Evolutionary conservation across 2,797 vertebrate genomes (phyloP).

Genomic region (Nannoperca obscura): DNA sequence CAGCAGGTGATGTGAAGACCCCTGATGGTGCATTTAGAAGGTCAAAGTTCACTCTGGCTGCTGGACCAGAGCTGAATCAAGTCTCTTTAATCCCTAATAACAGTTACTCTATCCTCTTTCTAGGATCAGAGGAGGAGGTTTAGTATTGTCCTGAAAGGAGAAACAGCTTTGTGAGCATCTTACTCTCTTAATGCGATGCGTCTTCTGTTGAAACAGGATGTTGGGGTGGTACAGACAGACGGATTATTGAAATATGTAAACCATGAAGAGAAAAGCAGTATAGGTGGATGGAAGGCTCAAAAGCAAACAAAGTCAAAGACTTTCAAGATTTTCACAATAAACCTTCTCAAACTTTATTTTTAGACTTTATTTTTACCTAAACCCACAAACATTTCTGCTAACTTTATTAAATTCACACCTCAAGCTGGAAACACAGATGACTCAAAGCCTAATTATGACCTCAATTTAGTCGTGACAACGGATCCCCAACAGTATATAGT

Average conservation of each 20-base stretch:
- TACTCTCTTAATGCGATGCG: background rate
- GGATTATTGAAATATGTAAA: background rate
- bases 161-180: background rate
- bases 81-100: background rate
- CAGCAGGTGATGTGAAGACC: constrained; percentile 9
- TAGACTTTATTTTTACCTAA: background rate
- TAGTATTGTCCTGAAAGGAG: background rate
- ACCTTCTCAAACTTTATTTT: no score
- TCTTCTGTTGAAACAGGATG: background rate
- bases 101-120: background rate
- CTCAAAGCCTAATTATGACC: no score
- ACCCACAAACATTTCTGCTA: background rate
- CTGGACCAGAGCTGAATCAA: constrained; percentile 4
- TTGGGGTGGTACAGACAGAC: background rate
- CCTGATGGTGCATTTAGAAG: background rate
- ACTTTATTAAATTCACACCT: background rate
- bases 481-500: no score
- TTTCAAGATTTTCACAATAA: no score
- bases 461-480: no score
- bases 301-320: background rate
- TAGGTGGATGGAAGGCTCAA: background rate
- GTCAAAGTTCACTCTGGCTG: constrained; percentile 19
- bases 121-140: background rate
- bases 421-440: background rate
- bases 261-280: background rate